phyloP scores from a whole-genome alignment of 2,797 vertebrate species.

The Lutjanus argentimaculatus region DNA sequence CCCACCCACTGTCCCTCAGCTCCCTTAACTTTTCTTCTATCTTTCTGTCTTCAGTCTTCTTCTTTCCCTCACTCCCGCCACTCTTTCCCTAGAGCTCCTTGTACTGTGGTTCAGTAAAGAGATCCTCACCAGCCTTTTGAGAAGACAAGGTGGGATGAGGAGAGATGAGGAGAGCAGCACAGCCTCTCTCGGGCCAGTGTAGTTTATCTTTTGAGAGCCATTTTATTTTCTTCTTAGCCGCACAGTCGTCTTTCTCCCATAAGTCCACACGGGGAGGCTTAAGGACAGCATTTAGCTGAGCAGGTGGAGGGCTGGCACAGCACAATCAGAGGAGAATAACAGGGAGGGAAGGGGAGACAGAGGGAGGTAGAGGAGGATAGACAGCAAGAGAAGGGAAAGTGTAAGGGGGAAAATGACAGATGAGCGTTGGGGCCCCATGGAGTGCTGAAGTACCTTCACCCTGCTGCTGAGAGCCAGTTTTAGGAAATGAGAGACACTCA shows the following conservation, averaged over 20 bases:
- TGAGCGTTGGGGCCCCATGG: slow-evolving; percentile 22
- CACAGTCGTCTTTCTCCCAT: slow-evolving; percentile 43
- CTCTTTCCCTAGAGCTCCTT: slow-evolving; percentile 36
- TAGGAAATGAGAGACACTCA: slow-evolving; percentile 51
- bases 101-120: slow-evolving; percentile 40
- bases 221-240: slow-evolving; percentile 67
- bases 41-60: slow-evolving; percentile 11
- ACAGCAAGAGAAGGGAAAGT: slow-evolving; percentile 13
- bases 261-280: slow-evolving; percentile 55
- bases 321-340: slow-evolving; percentile 64
- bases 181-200: slow-evolving; percentile 46
- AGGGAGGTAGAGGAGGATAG: slow-evolving; percentile 29
- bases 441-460: slow-evolving; percentile 48
- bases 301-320: slow-evolving; percentile 60
- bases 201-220: slow-evolving; percentile 69
- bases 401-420: slow-evolving; percentile 65
- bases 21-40: slow-evolving; percentile 38
- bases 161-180: slow-evolving; percentile 25
- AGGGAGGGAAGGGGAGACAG: slow-evolving; percentile 19
- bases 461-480: slow-evolving; percentile 58
- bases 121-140: slow-evolving; percentile 56
- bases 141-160: slow-evolving; percentile 43
- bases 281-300: slow-evolving; percentile 61
- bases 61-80: slow-evolving; percentile 18
- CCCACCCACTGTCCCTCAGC: slow-evolving; percentile 19